Evolutionary conservation across 2,888 invertebrate species (phyloP).

Genomic region (Eilema sororculum): DNA sequence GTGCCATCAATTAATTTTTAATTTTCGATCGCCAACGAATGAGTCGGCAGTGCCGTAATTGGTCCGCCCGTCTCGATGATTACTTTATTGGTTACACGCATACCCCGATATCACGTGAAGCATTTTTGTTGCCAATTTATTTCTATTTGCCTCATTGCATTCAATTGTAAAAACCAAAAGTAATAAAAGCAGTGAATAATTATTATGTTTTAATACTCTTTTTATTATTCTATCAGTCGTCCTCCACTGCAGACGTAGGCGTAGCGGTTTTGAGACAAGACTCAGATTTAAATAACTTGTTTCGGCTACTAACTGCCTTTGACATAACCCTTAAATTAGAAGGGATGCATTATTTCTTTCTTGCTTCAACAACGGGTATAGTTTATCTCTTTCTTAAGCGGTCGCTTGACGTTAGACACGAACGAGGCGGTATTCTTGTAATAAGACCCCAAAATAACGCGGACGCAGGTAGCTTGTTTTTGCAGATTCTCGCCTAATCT

Average conservation of each 20-base stretch:
- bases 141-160: constrained; percentile 60
- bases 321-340: constrained; percentile 74
- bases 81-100: constrained; percentile 82
- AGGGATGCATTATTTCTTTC: constrained; percentile 68
- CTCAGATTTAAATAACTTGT: constrained; percentile 83
- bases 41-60: constrained; percentile 77
- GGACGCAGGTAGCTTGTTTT: constrained; percentile 82
- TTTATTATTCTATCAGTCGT: constrained; percentile 21
- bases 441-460: constrained; percentile 67
- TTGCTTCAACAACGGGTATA: constrained; percentile 54
- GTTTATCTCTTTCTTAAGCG: constrained; percentile 66
- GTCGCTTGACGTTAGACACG: constrained; percentile 66
- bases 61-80: constrained; percentile 76
- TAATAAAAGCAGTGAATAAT: constrained; percentile 23
- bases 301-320: constrained; percentile 77
- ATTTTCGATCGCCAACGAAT: constrained; percentile 78
- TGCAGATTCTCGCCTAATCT: constrained; percentile 76
- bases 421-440: constrained; percentile 61
- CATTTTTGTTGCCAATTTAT: constrained; percentile 67
- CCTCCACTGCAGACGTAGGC: constrained; percentile 62
- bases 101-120: constrained; percentile 63
- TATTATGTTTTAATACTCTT: constrained; percentile 3
- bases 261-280: constrained; percentile 67
- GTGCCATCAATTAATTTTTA: constrained; percentile 83
- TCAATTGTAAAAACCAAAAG: constrained; percentile 57